A percentile compares a stretch with the other conserved stretches of the same genome.
Conservation (phyloP, 2,888 invertebrate species). For the Dynastes tityus region DNA sequence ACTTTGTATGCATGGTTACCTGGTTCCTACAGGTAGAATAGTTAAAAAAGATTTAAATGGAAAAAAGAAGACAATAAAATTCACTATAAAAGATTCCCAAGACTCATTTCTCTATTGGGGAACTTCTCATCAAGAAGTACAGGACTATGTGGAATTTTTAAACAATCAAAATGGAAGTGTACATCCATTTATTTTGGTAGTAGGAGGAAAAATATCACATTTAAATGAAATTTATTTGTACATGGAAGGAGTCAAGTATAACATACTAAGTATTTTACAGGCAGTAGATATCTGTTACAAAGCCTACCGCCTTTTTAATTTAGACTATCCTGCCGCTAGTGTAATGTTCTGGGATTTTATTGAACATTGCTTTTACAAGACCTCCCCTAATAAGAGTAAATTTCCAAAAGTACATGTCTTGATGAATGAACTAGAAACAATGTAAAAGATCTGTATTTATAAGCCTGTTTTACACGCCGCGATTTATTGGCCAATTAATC, state of each 20-base stretch:
- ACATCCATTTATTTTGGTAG: conserved; percentile 23
- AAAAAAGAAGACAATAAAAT: conserved; percentile 13
- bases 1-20: conserved; percentile 32
- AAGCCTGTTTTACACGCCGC: no score
- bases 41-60: conserved; percentile 29
- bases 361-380: conserved; percentile 13
- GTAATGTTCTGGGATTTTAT: conserved; percentile 30
- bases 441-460: no score
- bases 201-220: conserved; percentile 5
- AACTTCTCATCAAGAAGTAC: conserved; percentile 20
- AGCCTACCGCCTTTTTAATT: conserved; percentile 9
- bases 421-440: not conserved
- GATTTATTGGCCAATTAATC: no score
- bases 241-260: conserved; percentile 14
- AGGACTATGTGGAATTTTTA: conserved; percentile 15
- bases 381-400: not conserved
- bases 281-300: conserved; percentile 22
- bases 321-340: not conserved
- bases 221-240: conserved; percentile 20
- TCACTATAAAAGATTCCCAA: conserved; percentile 29
- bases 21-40: conserved; percentile 13
- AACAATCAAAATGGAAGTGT: not conserved
- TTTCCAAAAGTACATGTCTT: conserved; percentile 22
- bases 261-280: not conserved
- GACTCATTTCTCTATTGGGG: conserved; percentile 32